Percentiles rank a stretch among this genome's conserved stretches.
Conservation (phyloP, 2,113 vertebrate genomes). For the Salvelinus alpinus region DNA sequence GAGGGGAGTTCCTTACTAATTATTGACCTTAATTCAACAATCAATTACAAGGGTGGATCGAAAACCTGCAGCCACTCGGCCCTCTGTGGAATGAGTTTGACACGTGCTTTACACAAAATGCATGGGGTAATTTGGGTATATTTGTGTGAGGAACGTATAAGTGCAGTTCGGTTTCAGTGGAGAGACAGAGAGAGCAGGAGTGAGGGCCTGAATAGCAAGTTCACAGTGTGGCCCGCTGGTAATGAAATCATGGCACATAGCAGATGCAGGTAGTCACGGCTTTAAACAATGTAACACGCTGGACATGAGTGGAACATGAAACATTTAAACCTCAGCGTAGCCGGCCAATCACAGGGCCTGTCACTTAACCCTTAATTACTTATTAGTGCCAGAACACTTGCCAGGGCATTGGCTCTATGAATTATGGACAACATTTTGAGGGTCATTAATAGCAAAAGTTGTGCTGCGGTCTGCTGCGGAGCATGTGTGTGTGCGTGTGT, state of each 20-base stretch:
- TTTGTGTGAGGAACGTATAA: slow-evolving; percentile 2
- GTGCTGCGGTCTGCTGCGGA: too few species aligned
- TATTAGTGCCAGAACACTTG: slow-evolving; percentile 49
- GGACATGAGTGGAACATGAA: slow-evolving; percentile 29
- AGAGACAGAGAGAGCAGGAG: background rate
- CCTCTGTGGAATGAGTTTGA: too few species aligned
- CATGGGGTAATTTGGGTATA: too few species aligned
- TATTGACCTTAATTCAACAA: too few species aligned
- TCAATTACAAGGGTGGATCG: too few species aligned
- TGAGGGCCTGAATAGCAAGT: slow-evolving; percentile 6
- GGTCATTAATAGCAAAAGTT: slow-evolving; percentile 56
- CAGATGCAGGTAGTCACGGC: slow-evolving; percentile 3
- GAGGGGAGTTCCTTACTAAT: too few species aligned
- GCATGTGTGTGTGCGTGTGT: background rate
- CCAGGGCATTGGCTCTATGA: slow-evolving; percentile 52
- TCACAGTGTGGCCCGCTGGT: background rate
- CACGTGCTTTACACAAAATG: too few species aligned
- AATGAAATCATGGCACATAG: slow-evolving; percentile 2
- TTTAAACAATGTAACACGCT: slow-evolving; percentile 36
- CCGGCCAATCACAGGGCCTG: slow-evolving; percentile 41
- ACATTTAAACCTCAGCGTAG: slow-evolving; percentile 37
- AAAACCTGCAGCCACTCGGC: too few species aligned
- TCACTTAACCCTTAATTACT: slow-evolving; percentile 56
- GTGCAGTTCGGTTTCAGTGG: background rate
- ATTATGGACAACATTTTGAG: slow-evolving; percentile 62